Conservation (phyloP, 2,888 invertebrate genomes). For the Euclidia mi region DNA sequence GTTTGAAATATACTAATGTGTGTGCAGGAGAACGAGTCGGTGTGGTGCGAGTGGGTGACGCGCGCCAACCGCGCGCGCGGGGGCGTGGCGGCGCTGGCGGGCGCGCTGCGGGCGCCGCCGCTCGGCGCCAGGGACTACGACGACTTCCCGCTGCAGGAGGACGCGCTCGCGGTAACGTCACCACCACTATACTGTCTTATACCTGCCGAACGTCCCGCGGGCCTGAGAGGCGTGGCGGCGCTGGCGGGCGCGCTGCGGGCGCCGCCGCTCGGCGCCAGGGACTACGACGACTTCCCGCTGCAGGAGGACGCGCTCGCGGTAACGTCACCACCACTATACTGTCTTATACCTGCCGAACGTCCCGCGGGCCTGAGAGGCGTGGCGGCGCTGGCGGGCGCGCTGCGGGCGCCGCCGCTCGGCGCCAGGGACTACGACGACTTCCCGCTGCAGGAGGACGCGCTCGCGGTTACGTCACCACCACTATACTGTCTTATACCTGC, state of each 20-base stretch:
- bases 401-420: slow-evolving; percentile 89
- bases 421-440: slow-evolving; percentile 91
- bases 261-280: too few relatives aligned
- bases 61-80: slow-evolving; percentile 88
- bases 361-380: too few relatives aligned
- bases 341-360: too few relatives aligned
- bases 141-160: slow-evolving; percentile 91
- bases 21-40: slow-evolving; percentile 31
- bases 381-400: slow-evolving; percentile 74
- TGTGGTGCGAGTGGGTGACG: slow-evolving; percentile 65
- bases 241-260: too few relatives aligned
- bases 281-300: too few relatives aligned
- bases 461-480: slow-evolving; percentile 85
- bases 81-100: slow-evolving; percentile 83
- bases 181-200: too few relatives aligned
- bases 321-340: too few relatives aligned
- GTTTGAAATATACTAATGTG: too few relatives aligned
- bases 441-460: slow-evolving; percentile 91
- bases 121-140: slow-evolving; percentile 91
- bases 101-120: slow-evolving; percentile 87
- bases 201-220: too few relatives aligned
- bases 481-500: too few relatives aligned
- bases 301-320: too few relatives aligned
- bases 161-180: slow-evolving; percentile 83
- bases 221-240: too few relatives aligned